phyloP scores from a whole-genome alignment of 2,888 invertebrate species.

The Euplagia quadripunctaria region DNA sequence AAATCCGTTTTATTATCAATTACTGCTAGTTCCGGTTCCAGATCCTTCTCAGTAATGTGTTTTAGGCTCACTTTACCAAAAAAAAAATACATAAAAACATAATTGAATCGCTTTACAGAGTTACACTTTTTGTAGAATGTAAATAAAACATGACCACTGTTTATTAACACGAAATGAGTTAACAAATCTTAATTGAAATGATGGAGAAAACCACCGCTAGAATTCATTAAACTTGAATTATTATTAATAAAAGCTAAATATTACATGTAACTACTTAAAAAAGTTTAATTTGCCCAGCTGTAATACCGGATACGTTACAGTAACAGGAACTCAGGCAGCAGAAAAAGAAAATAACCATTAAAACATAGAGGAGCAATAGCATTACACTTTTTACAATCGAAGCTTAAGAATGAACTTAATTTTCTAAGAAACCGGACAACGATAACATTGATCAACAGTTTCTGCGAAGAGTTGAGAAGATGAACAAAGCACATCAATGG shows the following conservation, averaged over 20 bases:
- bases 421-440: conserved; percentile 45
- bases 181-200: conserved; percentile 54
- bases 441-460: conserved; percentile 44
- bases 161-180: conserved; percentile 55
- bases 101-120: conserved; percentile 69
- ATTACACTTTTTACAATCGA: conserved; percentile 32
- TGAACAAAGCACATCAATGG: conserved; percentile 51
- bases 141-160: conserved; percentile 58
- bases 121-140: conserved; percentile 65
- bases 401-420: conserved; percentile 31
- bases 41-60: conserved; percentile 79
- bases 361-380: conserved; percentile 27
- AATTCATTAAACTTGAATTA: conserved; percentile 31
- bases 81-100: conserved; percentile 65
- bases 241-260: conserved; percentile 30
- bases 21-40: conserved; percentile 81
- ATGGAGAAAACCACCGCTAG: conserved; percentile 43
- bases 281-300: conserved; percentile 25
- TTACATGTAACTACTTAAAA: conserved; percentile 30
- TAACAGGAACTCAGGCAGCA: conserved; percentile 11
- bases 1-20: conserved; percentile 70
- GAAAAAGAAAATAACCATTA: conserved; percentile 27
- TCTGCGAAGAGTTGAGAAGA: conserved; percentile 38
- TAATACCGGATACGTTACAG: conserved; percentile 2
- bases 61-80: conserved; percentile 58